phyloP scores from a whole-genome alignment of 92 coral and sea anemone genomes.

The Plumapathes pennacea region DNA sequence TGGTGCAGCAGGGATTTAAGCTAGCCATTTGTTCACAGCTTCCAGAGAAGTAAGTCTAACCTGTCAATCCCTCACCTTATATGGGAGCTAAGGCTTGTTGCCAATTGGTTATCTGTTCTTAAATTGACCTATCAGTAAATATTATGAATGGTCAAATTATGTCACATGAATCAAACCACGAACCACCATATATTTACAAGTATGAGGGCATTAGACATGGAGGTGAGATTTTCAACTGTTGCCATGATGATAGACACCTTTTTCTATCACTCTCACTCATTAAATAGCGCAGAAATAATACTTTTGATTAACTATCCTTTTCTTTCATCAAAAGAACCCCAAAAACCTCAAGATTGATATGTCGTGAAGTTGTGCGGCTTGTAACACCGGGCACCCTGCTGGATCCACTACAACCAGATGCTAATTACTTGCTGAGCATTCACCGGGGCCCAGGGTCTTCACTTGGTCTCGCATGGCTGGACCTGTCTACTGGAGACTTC shows the following conservation, averaged over 20 bases:
- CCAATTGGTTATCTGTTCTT: too few species aligned
- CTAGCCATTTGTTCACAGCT: constrained; percentile 78
- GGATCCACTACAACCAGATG: constrained; percentile 79
- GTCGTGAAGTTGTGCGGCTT: constrained; percentile 80
- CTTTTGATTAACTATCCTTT: too few species aligned
- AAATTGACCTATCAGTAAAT: too few species aligned
- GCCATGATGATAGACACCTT: too few species aligned
- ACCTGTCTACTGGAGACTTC: constrained; percentile 81
- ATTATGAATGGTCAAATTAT: too few species aligned
- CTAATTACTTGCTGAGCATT: constrained; percentile 77
- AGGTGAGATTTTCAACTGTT: too few species aligned
- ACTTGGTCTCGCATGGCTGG: constrained; percentile 82
- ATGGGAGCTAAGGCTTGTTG: too few species aligned
- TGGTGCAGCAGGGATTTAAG: constrained; percentile 85
- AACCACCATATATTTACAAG: too few species aligned
- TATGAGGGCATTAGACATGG: too few species aligned
- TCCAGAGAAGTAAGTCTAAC: constrained; percentile 71
- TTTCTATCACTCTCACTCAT: too few species aligned
- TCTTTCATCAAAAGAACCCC: constrained; percentile 48
- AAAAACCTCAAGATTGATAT: constrained; percentile 61
- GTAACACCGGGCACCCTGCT: constrained; percentile 88
- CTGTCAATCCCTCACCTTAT: not conserved
- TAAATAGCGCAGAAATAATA: too few species aligned
- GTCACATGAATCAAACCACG: too few species aligned
- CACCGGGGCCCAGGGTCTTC: constrained; percentile 72